phyloP scores from a whole-genome alignment of 2,797 vertebrate species.

The Protosalanx chinensis region DNA sequence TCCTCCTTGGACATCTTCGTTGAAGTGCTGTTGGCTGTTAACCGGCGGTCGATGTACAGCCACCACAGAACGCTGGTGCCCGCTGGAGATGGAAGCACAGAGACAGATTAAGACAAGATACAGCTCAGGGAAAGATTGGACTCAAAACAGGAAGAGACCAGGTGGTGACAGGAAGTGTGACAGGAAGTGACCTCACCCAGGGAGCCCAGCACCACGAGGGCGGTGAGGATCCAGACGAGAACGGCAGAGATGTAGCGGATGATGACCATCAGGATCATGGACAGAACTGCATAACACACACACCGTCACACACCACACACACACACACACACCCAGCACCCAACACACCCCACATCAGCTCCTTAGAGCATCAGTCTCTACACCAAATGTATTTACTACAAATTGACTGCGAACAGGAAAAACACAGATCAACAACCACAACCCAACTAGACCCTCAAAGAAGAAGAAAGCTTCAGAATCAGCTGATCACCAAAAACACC shows the following conservation, averaged over 20 bases:
- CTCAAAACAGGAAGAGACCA: not conserved
- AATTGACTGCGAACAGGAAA: not conserved
- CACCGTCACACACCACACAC: not conserved
- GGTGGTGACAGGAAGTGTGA: not conserved
- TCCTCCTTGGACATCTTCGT: slow-evolving; percentile 61
- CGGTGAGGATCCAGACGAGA: slow-evolving; percentile 95
- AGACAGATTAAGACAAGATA: not conserved
- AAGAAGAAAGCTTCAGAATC: no score
- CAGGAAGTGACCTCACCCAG: slow-evolving; percentile 81
- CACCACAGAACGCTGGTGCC: slow-evolving; percentile 95
- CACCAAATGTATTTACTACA: not conserved
- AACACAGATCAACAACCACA: not conserved
- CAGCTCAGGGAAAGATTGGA: no score
- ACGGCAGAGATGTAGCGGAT: slow-evolving; percentile 96
- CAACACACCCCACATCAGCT: not conserved
- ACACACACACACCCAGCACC: not conserved
- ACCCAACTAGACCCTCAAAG: not conserved
- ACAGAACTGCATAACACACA: slow-evolving; percentile 80
- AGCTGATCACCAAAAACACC: no score
- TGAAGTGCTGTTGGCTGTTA: slow-evolving; percentile 70
- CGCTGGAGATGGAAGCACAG: slow-evolving; percentile 64
- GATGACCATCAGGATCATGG: slow-evolving; percentile 96
- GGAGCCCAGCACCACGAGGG: slow-evolving; percentile 88
- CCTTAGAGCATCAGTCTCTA: not conserved
- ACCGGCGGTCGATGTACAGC: slow-evolving; percentile 89